Evolutionary conservation across 2,113 vertebrate genomes (phyloP).

Genomic region (Pogonocichla stellata): DNA sequence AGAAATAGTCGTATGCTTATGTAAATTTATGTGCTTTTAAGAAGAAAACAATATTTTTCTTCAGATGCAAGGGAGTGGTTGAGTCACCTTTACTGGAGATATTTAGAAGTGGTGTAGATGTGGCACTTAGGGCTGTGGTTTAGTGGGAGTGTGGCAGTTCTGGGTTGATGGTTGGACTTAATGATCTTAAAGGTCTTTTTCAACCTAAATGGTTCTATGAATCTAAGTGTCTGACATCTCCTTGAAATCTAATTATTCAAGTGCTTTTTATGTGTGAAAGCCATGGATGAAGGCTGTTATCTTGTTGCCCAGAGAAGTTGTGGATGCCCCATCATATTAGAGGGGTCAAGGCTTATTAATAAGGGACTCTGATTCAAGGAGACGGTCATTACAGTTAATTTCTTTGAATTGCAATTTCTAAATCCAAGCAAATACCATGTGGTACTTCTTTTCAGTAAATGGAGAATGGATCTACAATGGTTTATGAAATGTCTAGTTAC

Average conservation of each 20-base stretch:
- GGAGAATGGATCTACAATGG: not conserved
- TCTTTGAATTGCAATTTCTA: not conserved
- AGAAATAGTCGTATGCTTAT: not conserved
- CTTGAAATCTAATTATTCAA: not conserved
- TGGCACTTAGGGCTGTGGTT: not conserved
- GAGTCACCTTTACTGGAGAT: not conserved
- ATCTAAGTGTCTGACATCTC: not conserved
- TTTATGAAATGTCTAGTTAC: not conserved
- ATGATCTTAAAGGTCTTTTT: not conserved
- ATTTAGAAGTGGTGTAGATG: not conserved
- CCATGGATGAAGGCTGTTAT: not conserved
- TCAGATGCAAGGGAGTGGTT: not conserved
- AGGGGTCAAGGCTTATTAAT: not conserved
- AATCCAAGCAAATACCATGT: not conserved
- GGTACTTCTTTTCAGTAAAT: not conserved
- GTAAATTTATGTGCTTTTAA: not conserved
- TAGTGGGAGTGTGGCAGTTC: not conserved
- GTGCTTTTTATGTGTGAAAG: not conserved
- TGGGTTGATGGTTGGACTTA: not conserved
- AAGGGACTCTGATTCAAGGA: not conserved
- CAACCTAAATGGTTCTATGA: not conserved
- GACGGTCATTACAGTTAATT: not conserved
- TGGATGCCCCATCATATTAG: not conserved
- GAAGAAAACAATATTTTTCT: not conserved
- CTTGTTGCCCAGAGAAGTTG: not conserved